Conservation (phyloP, 92 coral and sea anemone species). For the Anthopleura xanthogrammica region DNA sequence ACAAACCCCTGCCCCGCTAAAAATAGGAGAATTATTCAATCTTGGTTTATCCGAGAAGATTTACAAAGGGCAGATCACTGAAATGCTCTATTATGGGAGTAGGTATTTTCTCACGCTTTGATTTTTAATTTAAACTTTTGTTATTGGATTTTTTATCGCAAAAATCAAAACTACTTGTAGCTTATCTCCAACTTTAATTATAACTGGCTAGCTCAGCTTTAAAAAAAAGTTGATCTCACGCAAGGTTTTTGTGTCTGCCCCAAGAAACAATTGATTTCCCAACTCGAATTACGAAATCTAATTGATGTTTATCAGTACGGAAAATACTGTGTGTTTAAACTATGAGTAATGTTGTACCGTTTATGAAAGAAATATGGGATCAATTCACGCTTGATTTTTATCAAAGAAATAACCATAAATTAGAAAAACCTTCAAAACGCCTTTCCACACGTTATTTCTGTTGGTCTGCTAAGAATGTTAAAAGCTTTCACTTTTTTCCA, state of each 20-base stretch:
- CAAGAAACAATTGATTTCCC: background rate
- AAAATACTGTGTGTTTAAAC: background rate
- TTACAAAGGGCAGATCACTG: too few relatives aligned
- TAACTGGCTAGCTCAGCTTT: background rate
- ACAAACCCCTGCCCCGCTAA: too few relatives aligned
- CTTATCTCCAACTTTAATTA: constrained; percentile 1
- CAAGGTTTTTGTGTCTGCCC: background rate
- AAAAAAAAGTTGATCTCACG: constrained; percentile 3
- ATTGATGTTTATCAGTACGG: background rate
- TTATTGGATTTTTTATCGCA: background rate
- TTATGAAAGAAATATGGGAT: background rate
- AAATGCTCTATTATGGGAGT: background rate
- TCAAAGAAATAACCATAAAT: background rate
- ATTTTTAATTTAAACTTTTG: background rate
- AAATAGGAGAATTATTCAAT: too few relatives aligned
- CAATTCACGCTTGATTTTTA: background rate
- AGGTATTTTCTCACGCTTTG: background rate
- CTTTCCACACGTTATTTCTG: background rate
- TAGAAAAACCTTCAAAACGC: background rate
- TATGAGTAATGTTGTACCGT: background rate
- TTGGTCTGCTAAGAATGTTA: too few relatives aligned
- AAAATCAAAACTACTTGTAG: background rate
- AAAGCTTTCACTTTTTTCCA: background rate
- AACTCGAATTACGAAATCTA: constrained; percentile 1
- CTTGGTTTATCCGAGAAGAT: too few relatives aligned